phyloP scores from a whole-genome alignment of 2,888 invertebrate species.

The Orchesella flavescens region DNA sequence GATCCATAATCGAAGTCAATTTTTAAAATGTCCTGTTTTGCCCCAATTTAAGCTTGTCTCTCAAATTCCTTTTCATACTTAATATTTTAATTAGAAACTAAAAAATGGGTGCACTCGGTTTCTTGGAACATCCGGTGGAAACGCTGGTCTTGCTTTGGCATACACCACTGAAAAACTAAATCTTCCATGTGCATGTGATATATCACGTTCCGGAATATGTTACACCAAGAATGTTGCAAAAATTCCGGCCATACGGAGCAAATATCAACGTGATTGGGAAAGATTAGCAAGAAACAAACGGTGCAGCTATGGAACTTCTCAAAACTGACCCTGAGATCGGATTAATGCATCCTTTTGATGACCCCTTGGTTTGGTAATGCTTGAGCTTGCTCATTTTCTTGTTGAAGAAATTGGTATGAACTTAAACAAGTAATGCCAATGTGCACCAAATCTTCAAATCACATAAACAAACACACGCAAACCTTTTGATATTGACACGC shows the following conservation, averaged over 20 bases:
- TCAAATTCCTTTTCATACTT: no score
- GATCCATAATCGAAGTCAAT: no score
- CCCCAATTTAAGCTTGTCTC: no score
- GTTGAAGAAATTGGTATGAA: no score
- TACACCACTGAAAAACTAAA: conserved; percentile 74
- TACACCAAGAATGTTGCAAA: conserved; percentile 73
- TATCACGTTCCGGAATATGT: conserved; percentile 72
- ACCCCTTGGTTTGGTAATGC: conserved; percentile 76
- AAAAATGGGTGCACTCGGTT: conserved; percentile 67
- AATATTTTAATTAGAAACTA: no score
- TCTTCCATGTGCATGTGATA: conserved; percentile 74
- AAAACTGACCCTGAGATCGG: conserved; percentile 71
- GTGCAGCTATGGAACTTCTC: conserved; percentile 73
- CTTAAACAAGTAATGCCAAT: no score
- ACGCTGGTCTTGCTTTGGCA: conserved; percentile 76
- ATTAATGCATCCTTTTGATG: conserved; percentile 75
- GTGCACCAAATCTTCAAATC: no score
- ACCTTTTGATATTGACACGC: no score
- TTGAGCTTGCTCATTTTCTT: no score
- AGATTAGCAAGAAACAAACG: conserved; percentile 75
- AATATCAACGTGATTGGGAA: conserved; percentile 74
- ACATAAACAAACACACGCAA: no score
- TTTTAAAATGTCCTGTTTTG: no score
- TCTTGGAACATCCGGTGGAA: conserved; percentile 76
- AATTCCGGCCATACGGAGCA: conserved; percentile 73